Evolutionary conservation across 1,140 invertebrate species (phyloP).

Genomic region (Brachionus paranguensis): DNA sequence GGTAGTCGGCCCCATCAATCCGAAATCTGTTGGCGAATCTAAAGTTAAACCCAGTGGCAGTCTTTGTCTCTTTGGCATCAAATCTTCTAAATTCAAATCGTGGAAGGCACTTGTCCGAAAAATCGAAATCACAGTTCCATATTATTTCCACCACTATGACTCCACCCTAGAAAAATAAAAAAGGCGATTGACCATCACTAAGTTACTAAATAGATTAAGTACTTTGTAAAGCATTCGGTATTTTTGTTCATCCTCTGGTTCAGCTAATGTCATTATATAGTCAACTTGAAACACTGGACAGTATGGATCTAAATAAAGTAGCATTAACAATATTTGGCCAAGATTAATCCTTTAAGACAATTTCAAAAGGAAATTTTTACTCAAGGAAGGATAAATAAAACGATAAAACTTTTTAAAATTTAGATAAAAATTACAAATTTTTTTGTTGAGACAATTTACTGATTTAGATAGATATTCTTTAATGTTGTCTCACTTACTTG

Average conservation of each 20-base stretch:
- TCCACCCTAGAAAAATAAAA: constrained; percentile 50
- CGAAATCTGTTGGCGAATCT: constrained; percentile 57
- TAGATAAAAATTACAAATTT: too few species aligned
- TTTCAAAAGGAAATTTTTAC: too few species aligned
- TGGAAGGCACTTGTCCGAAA: constrained; percentile 55
- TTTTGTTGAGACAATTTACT: too few species aligned
- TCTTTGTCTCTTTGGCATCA: constrained; percentile 47
- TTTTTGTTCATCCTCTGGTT: background rate
- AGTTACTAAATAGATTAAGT: constrained; percentile 18
- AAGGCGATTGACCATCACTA: too few species aligned
- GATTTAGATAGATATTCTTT: too few species aligned
- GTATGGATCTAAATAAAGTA: background rate
- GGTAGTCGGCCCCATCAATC: constrained; percentile 47
- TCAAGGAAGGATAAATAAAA: too few species aligned
- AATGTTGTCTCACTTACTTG: too few species aligned
- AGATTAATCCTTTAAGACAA: too few species aligned
- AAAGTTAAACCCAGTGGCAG: constrained; percentile 59
- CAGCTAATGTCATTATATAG: constrained; percentile 1
- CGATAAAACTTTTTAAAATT: too few species aligned
- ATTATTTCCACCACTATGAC: constrained; percentile 57
- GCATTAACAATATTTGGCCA: too few species aligned
- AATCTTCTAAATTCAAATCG: constrained; percentile 56
- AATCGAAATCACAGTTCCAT: constrained; percentile 61
- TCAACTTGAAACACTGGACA: constrained; percentile 33
- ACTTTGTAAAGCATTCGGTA: constrained; percentile 20